Evolutionary conservation across 2,797 vertebrate genomes (phyloP).

Genomic region (Emys orbicularis): DNA sequence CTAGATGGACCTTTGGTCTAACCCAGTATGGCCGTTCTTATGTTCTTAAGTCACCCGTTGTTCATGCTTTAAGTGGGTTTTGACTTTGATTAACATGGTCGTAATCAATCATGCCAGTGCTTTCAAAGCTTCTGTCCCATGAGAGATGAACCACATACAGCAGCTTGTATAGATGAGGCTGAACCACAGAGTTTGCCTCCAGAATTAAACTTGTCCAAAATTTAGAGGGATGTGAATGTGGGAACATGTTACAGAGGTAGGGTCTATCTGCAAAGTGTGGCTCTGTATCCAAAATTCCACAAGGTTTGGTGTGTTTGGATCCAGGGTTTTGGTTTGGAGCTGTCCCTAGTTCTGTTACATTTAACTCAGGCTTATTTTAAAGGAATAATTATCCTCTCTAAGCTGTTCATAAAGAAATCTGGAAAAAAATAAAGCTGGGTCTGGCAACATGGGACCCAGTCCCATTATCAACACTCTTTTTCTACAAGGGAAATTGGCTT

Average conservation of each 20-base stretch:
- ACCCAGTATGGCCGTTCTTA: too few relatives aligned
- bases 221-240: neutral
- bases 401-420: neutral
- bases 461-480: rapidly evolving
- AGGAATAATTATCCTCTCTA: neutral
- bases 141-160: neutral
- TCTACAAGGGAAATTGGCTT: neutral
- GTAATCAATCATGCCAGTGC: neutral
- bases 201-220: neutral
- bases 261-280: neutral
- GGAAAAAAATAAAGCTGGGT: neutral
- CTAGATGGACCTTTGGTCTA: too few relatives aligned
- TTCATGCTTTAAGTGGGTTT: neutral
- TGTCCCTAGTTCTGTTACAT: rapidly evolving
- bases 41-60: neutral
- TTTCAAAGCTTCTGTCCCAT: neutral
- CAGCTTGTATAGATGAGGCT: neutral
- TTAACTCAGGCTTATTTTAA: rapidly evolving
- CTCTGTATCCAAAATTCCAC: neutral
- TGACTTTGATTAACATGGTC: neutral
- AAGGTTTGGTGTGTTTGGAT: rapidly evolving
- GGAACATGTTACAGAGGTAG: neutral
- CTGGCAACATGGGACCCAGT: neutral
- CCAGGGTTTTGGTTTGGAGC: neutral
- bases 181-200: neutral